Conservation (phyloP, 2,797 vertebrate genomes). For the Typhlichthys subterraneus region DNA sequence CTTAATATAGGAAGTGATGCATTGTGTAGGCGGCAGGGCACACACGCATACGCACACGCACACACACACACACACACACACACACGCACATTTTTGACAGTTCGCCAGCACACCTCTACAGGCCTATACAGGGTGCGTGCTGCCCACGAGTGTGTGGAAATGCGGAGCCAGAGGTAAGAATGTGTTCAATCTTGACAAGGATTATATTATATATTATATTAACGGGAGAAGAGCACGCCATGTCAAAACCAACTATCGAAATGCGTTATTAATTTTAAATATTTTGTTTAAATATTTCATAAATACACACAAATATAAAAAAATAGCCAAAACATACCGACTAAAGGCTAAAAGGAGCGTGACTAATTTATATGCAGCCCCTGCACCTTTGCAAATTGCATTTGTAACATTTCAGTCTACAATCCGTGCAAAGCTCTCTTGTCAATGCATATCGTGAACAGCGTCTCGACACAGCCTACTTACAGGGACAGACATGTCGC, state of each 20-base stretch:
- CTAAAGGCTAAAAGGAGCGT: too few species aligned
- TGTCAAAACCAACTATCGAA: conserved; percentile 16
- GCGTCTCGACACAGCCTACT: conserved; percentile 42
- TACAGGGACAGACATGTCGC: conserved; percentile 79
- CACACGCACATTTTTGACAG: conserved; percentile 6
- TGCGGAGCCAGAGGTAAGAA: background rate
- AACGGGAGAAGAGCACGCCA: conserved; percentile 30
- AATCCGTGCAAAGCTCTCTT: too few species aligned
- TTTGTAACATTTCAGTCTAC: too few species aligned
- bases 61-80: conserved; percentile 3
- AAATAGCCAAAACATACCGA: too few species aligned
- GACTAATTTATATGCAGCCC: too few species aligned
- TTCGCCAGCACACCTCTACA: conserved; percentile 13
- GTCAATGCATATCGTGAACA: too few species aligned
- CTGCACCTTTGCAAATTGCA: too few species aligned
- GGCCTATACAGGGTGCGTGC: background rate
- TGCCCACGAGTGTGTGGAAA: background rate
- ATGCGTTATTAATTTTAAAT: too few species aligned
- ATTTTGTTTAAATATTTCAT: too few species aligned
- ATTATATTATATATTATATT: conserved; percentile 41
- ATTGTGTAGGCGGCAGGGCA: background rate
- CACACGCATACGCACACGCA: conserved; percentile 16
- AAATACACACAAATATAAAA: too few species aligned
- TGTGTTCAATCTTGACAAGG: background rate
- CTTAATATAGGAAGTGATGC: too few species aligned